Evolutionary conservation across 1,140 invertebrate species (phyloP).

Genomic region (Saccostrea echinata): DNA sequence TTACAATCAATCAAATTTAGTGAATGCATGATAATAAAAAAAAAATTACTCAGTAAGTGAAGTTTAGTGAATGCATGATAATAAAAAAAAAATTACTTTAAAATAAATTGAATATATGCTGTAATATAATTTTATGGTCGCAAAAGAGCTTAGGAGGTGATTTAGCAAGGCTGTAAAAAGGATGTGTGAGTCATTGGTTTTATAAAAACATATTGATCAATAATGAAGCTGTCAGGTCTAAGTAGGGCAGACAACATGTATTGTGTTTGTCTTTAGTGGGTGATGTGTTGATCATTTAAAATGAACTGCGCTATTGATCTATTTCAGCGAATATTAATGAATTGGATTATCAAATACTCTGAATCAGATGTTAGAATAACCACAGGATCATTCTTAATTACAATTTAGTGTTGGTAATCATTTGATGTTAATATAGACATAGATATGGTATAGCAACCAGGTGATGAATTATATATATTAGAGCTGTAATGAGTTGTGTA

Average conservation of each 20-base stretch:
- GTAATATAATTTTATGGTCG: background rate
- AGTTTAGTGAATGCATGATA: background rate
- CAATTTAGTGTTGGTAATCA: background rate
- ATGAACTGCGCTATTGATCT: background rate
- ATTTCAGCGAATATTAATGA: background rate
- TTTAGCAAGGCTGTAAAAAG: background rate
- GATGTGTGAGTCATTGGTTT: background rate
- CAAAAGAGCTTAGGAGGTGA: background rate
- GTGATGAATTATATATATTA: background rate
- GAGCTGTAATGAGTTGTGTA: background rate
- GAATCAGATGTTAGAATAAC: background rate
- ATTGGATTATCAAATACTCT: background rate
- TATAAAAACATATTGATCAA: conserved; percentile 21
- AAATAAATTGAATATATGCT: background rate
- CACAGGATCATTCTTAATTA: background rate
- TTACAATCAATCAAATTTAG: background rate
- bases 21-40: background rate
- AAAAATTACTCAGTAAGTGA: too few relatives aligned
- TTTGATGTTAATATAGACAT: background rate
- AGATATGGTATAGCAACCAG: background rate
- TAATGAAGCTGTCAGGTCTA: background rate
- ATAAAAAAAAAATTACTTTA: background rate
- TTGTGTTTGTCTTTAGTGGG: background rate
- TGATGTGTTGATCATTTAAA: conserved; percentile 29
- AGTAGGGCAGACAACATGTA: background rate